Conservation (phyloP, 2,797 vertebrate genomes). For the Pangasius mekongensis region DNA sequence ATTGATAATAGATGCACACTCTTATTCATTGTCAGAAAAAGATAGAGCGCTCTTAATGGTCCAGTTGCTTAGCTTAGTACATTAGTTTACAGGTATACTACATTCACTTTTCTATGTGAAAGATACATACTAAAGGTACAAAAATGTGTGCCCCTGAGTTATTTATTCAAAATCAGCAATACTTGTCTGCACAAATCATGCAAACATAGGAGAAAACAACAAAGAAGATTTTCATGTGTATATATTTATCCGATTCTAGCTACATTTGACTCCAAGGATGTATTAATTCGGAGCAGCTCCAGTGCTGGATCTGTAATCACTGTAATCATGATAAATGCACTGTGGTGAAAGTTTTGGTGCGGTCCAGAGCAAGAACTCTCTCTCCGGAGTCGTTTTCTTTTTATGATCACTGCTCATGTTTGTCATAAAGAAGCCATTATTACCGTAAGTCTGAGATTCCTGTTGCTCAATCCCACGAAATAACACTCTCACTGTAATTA, state of each 20-base stretch:
- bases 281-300: neutral
- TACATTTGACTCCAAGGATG: neutral
- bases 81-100: neutral
- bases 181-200: neutral
- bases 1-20: neutral
- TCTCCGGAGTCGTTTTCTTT: neutral
- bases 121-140: neutral
- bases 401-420: neutral
- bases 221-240: neutral
- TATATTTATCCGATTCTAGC: neutral
- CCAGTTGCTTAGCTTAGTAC: too few relatives aligned
- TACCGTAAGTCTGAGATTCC: neutral
- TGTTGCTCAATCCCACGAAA: neutral
- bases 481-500: conserved; percentile 8
- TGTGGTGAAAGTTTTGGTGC: neutral
- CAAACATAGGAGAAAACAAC: neutral
- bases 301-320: neutral
- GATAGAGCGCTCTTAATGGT: neutral
- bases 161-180: neutral
- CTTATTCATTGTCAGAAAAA: neutral
- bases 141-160: neutral
- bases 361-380: neutral
- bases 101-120: neutral
- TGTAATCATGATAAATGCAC: conserved; percentile 14
- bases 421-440: neutral